These are phyloP conservation scores for Panopea generosa DNA, from an alignment of 2,888 invertebrate genomes.

Conservation along the genomic window DNA sequence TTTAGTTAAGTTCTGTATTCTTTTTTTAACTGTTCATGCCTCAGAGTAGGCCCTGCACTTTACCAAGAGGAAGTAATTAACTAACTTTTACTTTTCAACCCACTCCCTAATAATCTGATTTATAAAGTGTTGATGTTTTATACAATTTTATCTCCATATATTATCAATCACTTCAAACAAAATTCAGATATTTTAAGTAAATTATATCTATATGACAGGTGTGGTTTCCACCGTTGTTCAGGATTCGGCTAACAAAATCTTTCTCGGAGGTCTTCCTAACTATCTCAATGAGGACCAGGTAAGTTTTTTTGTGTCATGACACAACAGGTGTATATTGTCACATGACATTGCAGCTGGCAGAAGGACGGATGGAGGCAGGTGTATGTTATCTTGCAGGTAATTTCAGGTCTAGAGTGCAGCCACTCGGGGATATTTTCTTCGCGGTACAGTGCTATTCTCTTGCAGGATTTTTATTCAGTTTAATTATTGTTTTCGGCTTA, in stretches of 20 bases:
- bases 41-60: too few relatives aligned
- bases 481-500: too few relatives aligned
- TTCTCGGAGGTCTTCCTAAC: constrained; percentile 99
- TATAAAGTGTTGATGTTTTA: too few relatives aligned
- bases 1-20: too few relatives aligned
- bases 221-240: constrained; percentile 96
- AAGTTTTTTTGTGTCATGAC: constrained; percentile 38
- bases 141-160: too few relatives aligned
- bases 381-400: constrained; percentile 61
- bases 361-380: constrained; percentile 9
- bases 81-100: too few relatives aligned
- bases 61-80: too few relatives aligned
- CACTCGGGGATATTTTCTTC: constrained; percentile 28
- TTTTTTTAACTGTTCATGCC: too few relatives aligned
- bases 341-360: constrained; percentile 33
- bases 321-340: constrained; percentile 27
- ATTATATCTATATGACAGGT: constrained; percentile 78
- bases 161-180: neutral
- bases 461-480: constrained; percentile 19
- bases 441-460: constrained; percentile 63
- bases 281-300: constrained; percentile 99
- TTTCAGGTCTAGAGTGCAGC: constrained; percentile 52
- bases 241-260: constrained; percentile 99
- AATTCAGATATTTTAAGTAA: neutral
- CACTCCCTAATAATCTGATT: too few relatives aligned